Base-by-base conservation (phyloP, 1,140 invertebrate species). In the Antheraea mylitta region DNA sequence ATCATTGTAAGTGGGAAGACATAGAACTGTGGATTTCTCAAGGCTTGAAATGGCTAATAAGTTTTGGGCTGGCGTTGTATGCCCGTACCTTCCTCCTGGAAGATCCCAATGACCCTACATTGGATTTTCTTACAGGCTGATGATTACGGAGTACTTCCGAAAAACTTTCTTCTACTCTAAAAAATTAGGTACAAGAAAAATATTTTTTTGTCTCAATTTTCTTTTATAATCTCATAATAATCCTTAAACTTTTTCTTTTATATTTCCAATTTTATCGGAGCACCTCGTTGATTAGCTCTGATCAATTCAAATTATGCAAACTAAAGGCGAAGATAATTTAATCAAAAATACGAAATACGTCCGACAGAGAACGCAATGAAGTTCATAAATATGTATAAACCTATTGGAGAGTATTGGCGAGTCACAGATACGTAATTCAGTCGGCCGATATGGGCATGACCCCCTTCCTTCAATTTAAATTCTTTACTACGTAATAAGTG, bases 331-430 rank as follows among this genome's bases (percentile, higher is more conserved):
- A 13, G 37, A 63, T 37, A 63, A 63, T 37, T 63, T 63, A 30
- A 63, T 63, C 61, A 63, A 63, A 53, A 63, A 63, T 63, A 63
- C 61, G 61, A 63, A 63, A 63, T 63, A 63, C 22, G 30, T 63
- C 59, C 30, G 59, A 61, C 30, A 36, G 30, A 63, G 19, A 16
- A 63, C 61, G 61, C 61, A 63, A 63, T 37, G 30, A 63, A 37
- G 37, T 63, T 63, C 61, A 63, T 63, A 63, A 63, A 63, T 63
- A 63, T 63, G 61, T 63, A 63, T 63, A 63, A 63, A 63, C 61
- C 61, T 63, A 63, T 63, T 63, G 61, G 30, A 36, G 61, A 63
- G 37, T 63, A 63, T 63, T 63, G 61, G 61, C 30, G 7, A 18
- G n/a, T n/a, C 16, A 13, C 61, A 63, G 61, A 18, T 8, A 16